Evolutionary conservation across 1,140 invertebrate species (phyloP).

Genomic region (Oryctes rhinoceros): DNA sequence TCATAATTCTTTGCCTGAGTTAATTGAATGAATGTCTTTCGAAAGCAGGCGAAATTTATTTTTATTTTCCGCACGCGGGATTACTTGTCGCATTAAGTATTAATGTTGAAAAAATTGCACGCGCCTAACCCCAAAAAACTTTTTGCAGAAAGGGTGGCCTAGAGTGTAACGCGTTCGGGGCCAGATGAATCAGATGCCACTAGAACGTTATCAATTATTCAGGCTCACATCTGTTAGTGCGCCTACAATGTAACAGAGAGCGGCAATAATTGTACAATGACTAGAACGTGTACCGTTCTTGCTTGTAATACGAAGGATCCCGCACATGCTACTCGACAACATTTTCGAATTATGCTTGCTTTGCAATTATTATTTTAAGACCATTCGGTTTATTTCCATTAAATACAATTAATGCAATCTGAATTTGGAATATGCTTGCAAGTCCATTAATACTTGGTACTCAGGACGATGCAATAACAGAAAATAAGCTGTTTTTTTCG

Average conservation of each 20-base stretch:
- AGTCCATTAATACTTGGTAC: too few species aligned
- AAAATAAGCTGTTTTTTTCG: too few species aligned
- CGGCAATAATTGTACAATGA: conserved; percentile 33
- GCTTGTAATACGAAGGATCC: conserved; percentile 13
- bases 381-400: not conserved
- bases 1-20: not conserved
- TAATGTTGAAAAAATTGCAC: conserved; percentile 31
- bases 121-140: conserved; percentile 27
- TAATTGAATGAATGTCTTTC: conserved; percentile 21
- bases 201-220: conserved; percentile 55
- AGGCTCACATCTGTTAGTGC: conserved; percentile 52
- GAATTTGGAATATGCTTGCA: too few species aligned
- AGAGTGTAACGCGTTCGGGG: conserved; percentile 39
- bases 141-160: conserved; percentile 30
- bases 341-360: conserved; percentile 14
- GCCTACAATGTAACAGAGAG: conserved; percentile 41
- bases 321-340: conserved; percentile 3
- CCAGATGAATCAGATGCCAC: conserved; percentile 52
- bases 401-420: not conserved
- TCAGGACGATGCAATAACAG: too few species aligned
- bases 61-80: conserved; percentile 26
- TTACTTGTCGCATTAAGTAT: conserved; percentile 29
- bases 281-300: not conserved
- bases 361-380: not conserved
- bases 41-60: not conserved